Conservation (phyloP, 2,113 vertebrate genomes). For the Gulo gulo region DNA sequence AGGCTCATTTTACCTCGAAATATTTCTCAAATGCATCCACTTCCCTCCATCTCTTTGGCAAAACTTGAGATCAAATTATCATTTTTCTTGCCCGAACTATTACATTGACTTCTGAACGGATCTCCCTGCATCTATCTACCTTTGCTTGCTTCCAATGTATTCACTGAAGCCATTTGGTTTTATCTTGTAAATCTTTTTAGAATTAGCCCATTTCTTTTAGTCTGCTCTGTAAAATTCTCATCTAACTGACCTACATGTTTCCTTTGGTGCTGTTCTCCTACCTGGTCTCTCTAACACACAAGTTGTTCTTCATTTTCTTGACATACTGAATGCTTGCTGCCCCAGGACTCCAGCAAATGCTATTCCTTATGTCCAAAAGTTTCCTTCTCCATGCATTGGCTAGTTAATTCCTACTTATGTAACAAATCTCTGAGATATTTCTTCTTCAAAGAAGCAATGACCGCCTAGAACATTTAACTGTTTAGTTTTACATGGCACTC, state of each 20-base stretch:
- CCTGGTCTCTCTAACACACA: not conserved
- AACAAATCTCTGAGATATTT: not conserved
- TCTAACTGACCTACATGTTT: not conserved
- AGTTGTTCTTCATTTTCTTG: not conserved
- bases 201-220: not conserved
- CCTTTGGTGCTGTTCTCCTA: not conserved
- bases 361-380: not conserved
- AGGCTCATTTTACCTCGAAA: not conserved
- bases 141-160: not conserved
- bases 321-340: not conserved
- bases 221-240: not conserved
- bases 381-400: not conserved
- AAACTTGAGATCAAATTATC: not conserved
- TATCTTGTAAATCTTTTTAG: not conserved
- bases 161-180: not conserved
- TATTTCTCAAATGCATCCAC: not conserved
- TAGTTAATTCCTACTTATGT: not conserved
- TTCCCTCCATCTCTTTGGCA: not conserved
- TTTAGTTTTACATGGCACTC: not conserved
- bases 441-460: not conserved
- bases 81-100: not conserved
- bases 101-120: not conserved
- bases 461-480: not conserved
- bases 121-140: not conserved
- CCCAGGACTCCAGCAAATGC: not conserved